A percentile compares a stretch with the other conserved stretches of the same genome.
Evolutionary conservation across 2,888 invertebrate species (phyloP).

Genomic region (Meteorus colon): DNA sequence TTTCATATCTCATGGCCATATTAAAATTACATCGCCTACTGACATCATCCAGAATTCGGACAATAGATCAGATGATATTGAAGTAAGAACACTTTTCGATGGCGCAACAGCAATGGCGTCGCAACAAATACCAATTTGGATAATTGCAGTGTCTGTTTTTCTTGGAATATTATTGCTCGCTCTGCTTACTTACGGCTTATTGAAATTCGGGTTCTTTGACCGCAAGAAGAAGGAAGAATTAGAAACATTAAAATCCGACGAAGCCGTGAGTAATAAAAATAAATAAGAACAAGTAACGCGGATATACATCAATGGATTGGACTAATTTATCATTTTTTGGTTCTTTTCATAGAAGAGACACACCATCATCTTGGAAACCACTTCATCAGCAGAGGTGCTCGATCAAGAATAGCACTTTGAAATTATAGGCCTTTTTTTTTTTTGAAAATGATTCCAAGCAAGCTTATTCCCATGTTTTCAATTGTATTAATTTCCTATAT

Average conservation of each 20-base stretch:
- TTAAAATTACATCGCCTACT: conserved; percentile 58
- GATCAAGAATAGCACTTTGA: conserved; percentile 44
- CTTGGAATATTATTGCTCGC: conserved; percentile 63
- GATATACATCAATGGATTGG: conserved; percentile 11
- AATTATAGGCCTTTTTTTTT: neutral
- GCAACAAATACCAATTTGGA: conserved; percentile 60
- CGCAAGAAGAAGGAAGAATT: conserved; percentile 62
- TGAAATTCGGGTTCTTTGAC: conserved; percentile 67
- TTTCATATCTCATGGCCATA: conserved; percentile 66
- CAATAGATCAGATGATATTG: conserved; percentile 57
- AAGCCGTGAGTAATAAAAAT: conserved; percentile 52
- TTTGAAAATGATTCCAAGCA: neutral
- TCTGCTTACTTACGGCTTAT: conserved; percentile 58
- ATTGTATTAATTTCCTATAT: neutral
- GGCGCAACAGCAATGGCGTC: conserved; percentile 58
- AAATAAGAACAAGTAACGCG: conserved; percentile 17
- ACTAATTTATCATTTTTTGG: conserved; percentile 12
- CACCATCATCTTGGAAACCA: conserved; percentile 49
- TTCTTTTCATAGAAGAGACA: conserved; percentile 41
- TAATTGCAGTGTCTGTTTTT: conserved; percentile 62
- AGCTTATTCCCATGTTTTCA: conserved; percentile 25
- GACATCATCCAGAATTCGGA: conserved; percentile 59
- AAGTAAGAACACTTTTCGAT: conserved; percentile 52
- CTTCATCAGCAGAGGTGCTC: conserved; percentile 50
- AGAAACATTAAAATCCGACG: conserved; percentile 63